A percentile compares a stretch with the other conserved stretches of the same genome.
Conservation (phyloP, 2,797 vertebrate species). For the Spheniscus humboldti region DNA sequence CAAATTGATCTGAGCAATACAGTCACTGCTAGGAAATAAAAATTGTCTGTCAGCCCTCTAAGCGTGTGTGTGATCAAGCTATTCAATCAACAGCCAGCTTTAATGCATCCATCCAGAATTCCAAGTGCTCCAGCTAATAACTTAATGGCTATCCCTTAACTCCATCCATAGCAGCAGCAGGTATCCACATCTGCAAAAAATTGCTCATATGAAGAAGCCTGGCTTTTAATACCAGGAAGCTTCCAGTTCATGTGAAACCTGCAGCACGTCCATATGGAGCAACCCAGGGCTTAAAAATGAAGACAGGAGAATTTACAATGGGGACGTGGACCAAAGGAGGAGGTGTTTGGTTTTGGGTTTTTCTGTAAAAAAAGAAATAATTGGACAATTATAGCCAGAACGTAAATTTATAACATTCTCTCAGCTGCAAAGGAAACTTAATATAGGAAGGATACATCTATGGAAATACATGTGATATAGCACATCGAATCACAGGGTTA, state of each 20-base stretch:
- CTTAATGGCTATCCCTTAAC: background rate
- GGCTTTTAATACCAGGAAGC: background rate
- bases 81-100: background rate
- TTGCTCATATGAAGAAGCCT: background rate
- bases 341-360: background rate
- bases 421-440: background rate
- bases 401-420: background rate
- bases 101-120: background rate
- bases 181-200: background rate
- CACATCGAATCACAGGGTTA: background rate
- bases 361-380: background rate
- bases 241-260: background rate
- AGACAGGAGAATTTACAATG: background rate
- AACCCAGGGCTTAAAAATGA: background rate
- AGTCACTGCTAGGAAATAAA: background rate
- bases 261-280: background rate
- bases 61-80: background rate
- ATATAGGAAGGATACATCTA: background rate
- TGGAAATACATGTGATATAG: background rate
- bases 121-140: background rate
- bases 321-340: background rate
- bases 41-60: background rate
- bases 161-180: background rate
- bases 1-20: background rate
- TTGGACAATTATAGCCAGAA: background rate